Base-by-base conservation (phyloP, 2,113 vertebrate species). In the Gymnobelideus leadbeateri region DNA sequence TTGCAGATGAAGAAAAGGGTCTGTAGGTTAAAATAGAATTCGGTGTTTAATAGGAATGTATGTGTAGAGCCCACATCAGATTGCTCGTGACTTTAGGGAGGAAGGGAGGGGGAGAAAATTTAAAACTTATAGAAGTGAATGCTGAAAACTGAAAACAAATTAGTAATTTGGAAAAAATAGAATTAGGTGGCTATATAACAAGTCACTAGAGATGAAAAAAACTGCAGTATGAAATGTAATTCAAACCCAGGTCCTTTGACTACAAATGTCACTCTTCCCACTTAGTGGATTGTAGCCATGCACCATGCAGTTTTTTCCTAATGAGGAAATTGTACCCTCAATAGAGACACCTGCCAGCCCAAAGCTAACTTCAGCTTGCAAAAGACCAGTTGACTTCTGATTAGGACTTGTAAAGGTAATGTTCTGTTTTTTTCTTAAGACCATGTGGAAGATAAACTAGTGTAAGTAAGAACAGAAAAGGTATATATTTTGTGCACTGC, bases 401-500 rank as follows among this genome's bases (percentile, higher is more conserved):
- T 8, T 2, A 1, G 37, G 68, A 84, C 89, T 91, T 91, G 54
- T 93, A 61, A 61, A 3, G 8, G 16, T 28, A 37, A 37, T 37
- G 51, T 52, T 57, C 68, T 52, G 43, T 28, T 0, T 2, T 47
- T 12, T 57, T 49, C 53, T 91, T 84, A 16, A 57, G 91, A 95
- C 53, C 14, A 6, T 53, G 25, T 90, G 57, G 46, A 25, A 1
- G 95, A 93, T 96, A 91, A 91, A 92, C 23, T 51, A 37, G 31
- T 43, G 50, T 91, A 61, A 28, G 31, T 92, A 61, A 8, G 19
- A 90, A 55, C 23, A 10, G 68, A 92, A 47, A 94, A 37, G 84
- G 46, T 54, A 19, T 46, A 93, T n/a, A 92, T 61, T 92, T 61
- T 94, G 91, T 92, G 55, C 52, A 47, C 92, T 94, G 91, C 93